Evolutionary conservation across 1,140 invertebrate genomes (phyloP), one percentile per base, ranked within the genome.

Genomic region (Aphelenchoides besseyi): DNA sequence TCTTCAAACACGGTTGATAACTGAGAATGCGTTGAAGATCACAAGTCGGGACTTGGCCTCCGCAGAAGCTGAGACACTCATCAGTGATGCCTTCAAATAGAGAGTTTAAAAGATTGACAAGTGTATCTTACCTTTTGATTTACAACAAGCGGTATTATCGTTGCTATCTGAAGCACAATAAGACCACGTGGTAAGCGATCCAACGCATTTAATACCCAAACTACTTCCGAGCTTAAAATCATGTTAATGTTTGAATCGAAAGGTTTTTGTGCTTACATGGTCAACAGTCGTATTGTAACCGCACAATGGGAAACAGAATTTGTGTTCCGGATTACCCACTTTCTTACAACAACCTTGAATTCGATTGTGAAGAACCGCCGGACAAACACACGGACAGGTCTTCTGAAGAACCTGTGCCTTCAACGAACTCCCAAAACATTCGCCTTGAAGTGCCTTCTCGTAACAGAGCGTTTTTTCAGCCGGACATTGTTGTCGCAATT

Each of bases 41-140:
- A 37, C 80, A 82, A 16, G 80, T 84, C 5, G 80, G 80, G 12
- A 84, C 80, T 28, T 82, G 75, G 32, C 80, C 80, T 69, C 81
- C 76, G 62, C 80, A 82, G 69, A 82, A 82, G 18, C 78, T 81
- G 9, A 81, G 36, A 63, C 80, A 82, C 41, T 82, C 80, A 26
- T 68, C 30, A 5, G 73, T 63, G 26, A 82, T 78, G 28, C 80
- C 79, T 80, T 12, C n/a, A 64, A 41, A 9, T 63, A 26, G 48
- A 29, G 57, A n/a, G 33, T 5, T 37, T 1, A 74, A 5, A 35
- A 35, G 1, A 12, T 2, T 8, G 2, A 66, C 9, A 71, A 9
- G 30, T n/a, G 29, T 28, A 48, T 3, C 16, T 2, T 35, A 81
- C 78, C 80, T 74, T 80, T 82, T 0, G 69, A 12, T 36, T 68